Base-by-base conservation (phyloP, 2,888 invertebrate species). In the Resseliella maxima region DNA sequence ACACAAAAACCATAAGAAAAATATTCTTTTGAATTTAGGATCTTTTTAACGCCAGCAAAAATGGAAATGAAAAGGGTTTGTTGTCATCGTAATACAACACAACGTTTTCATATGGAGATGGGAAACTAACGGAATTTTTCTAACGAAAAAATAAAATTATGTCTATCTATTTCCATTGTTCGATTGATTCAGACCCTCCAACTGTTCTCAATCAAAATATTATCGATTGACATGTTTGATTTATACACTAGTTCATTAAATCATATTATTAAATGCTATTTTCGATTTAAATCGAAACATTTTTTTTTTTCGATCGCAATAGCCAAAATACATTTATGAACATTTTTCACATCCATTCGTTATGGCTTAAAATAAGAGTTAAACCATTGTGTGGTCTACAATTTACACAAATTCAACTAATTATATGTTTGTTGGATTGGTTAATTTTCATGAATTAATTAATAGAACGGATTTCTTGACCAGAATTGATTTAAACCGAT, bases 131-230 rank as follows among this genome's bases (percentile, higher is more conserved):
- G 72, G 72, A 2, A 31, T 12, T 72, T 72, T 72, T 27, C 31
- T 15, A 72, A 27, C 24, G 24, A 18, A 72, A 72, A 0, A 31
- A 31, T 18, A 31, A 24, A 59, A 24, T 59, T 59, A 2, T 0
- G 31, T 72, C 31, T 31, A 35, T 72, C 72, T 27, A 72, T 72
- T 72, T 72, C 31, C 31, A 72, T 72, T 72, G 59, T 59, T 59
- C 18, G 59, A 27, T 59, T 27, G 24, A 24, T 2, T 3, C 27
- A 18, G 12, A 27, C 31, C 35, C 3, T 35, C 72, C 72, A 72
- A 72, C 72, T 31, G 72, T 31, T 72, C n/a, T 15, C 15, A 72
- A 72, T 72, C 72, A 72, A 72, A 72, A 72, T 72, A 72, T 72
- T 72, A 72, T 72, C 72, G 35, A 72, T 72, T 1, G 72, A 72